A percentile compares a stretch with the other conserved stretches of the same genome.
These are phyloP conservation scores for Paradoxurus hermaphroditus DNA, from an alignment of 2,113 vertebrate species.

Conservation along the genomic window DNA sequence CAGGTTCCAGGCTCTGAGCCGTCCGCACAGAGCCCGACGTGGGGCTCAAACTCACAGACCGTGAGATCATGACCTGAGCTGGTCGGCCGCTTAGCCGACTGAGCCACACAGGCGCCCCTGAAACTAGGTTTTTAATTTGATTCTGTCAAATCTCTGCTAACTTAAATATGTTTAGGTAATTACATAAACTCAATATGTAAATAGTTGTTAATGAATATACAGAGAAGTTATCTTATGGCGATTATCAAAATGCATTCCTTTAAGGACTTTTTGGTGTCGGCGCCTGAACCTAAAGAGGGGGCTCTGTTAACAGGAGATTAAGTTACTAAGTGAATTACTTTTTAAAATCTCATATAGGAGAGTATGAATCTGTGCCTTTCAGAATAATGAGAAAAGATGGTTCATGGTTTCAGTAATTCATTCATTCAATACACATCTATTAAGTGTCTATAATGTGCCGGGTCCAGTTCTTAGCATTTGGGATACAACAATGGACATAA, in stretches of 20 bases:
- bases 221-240: neutral
- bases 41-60: too few relatives aligned
- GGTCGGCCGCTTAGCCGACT: too few relatives aligned
- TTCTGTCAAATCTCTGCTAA: neutral
- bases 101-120: too few relatives aligned
- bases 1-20: too few relatives aligned
- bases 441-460: neutral
- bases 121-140: neutral
- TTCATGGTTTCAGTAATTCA: neutral
- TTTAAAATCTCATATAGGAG: neutral
- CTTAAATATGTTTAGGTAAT: neutral
- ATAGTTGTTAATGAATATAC: neutral
- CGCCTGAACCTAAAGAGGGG: neutral
- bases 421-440: conserved; percentile 4
- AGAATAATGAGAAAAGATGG: neutral
- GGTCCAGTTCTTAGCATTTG: neutral
- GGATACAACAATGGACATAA: neutral
- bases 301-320: neutral
- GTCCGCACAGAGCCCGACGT: too few relatives aligned
- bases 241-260: conserved; percentile 14
- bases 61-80: too few relatives aligned
- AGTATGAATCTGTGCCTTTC: neutral
- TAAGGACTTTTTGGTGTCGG: neutral
- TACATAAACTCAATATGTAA: neutral
- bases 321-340: neutral